Base-by-base conservation (phyloP, 1,140 invertebrate species). In the Brachionus rotundiformis region DNA sequence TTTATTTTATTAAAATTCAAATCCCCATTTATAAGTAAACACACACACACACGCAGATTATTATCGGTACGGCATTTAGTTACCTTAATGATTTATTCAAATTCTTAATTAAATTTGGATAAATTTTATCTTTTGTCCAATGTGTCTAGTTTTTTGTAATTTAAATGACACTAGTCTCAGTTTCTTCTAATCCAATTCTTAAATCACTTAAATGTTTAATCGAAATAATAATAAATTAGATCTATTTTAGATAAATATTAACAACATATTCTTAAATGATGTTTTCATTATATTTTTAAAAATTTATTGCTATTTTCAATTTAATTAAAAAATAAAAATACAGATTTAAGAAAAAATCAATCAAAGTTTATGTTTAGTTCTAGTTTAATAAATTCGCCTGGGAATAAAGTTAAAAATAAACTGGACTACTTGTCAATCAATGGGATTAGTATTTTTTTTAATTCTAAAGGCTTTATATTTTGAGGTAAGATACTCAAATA, bases 1-100 rank as follows among this genome's bases (percentile, higher is more conserved):
- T n/a, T 54, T 25, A 54, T 54, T 25, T 54, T 54, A 54, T 54
- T 54, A 54, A 54, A 54, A 54, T 54, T 54, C 47, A 54, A 54
- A 54, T 54, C 47, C 19, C 19, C n/a, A 54, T 54, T 54, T 54
- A 19, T 23, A 54, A 54, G 47, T 54, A 54, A 54, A 54, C 47
- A 19, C 47, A 54, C 47, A 54, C 19, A 54, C 47, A 54, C 47
- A n/a, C 47, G 19, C 19, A 54, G 47, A 19, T 16, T 54, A 54
- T 54, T 54, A 54, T 54, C 19, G 47, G 47, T 54, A 54, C n/a
- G 19, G 47, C 16, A 54, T 54, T 54, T 54, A 23, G 19, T 19
- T 54, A 6, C 16, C n/a, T 25, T 54, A 54, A 54, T 54, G 47
- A 54, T 54, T 54, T 54, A 54, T 54, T 54, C 47, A 54, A 54